phyloP scores from a whole-genome alignment of 2,113 vertebrate species.

The Hyla sarda region DNA sequence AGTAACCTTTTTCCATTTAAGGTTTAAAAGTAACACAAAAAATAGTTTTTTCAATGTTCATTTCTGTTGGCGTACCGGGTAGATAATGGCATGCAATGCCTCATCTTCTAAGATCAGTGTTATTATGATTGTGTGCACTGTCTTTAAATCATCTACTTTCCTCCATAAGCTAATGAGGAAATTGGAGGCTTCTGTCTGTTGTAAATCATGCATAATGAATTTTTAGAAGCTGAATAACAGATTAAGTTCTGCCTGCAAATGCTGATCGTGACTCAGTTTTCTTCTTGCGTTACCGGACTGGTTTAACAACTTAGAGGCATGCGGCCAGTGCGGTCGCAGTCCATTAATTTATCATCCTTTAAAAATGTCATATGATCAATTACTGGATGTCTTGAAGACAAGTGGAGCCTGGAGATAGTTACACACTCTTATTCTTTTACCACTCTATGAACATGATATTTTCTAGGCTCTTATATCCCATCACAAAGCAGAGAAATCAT shows the following conservation, averaged over 20 bases:
- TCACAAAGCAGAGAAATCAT: background rate
- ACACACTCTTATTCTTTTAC: conserved; percentile 1
- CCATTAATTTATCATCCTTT: conserved; percentile 21
- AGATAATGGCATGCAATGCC: conserved; percentile 25
- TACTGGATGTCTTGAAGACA: conserved; percentile 21
- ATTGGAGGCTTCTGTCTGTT: conserved; percentile 63
- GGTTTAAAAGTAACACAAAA: no score
- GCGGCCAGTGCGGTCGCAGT: background rate
- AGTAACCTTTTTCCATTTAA: no score
- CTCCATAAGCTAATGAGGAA: conserved; percentile 65
- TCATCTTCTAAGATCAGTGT: conserved; percentile 55
- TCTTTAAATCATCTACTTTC: conserved; percentile 66
- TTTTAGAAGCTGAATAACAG: conserved; percentile 62
- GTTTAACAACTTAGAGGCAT: conserved; percentile 5
- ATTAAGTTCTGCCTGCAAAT: conserved; percentile 30
- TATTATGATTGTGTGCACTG: conserved; percentile 60
- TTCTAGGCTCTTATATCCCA: conserved; percentile 10
- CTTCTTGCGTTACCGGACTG: background rate
- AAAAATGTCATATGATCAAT: conserved; percentile 40
- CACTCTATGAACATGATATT: background rate
- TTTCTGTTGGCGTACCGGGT: conserved; percentile 7
- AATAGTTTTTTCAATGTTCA: background rate
- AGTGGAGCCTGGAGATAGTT: background rate
- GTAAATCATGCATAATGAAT: conserved; percentile 63
- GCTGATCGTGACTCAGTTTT: background rate